Conservation (phyloP, 2,113 vertebrate genomes). For the Tachuris rubrigastra region DNA sequence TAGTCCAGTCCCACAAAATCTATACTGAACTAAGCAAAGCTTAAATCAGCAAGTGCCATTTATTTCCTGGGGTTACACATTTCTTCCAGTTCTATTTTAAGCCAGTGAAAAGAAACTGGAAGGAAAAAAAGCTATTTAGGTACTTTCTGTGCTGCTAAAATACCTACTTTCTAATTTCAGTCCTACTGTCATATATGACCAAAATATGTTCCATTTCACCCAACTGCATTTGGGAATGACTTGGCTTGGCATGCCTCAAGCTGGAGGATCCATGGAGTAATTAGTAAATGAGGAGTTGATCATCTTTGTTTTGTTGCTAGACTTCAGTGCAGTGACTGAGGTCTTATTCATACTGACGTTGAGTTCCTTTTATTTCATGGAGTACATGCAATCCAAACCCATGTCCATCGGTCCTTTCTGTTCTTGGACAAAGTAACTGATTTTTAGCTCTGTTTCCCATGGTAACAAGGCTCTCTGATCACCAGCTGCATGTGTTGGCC, state of each 20-base stretch:
- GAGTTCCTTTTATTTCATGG: background rate
- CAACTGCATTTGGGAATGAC: background rate
- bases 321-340: background rate
- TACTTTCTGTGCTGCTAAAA: background rate
- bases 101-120: background rate
- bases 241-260: background rate
- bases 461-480: conserved; percentile 46
- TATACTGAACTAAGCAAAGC: background rate
- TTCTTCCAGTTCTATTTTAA: background rate
- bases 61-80: background rate
- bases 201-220: background rate
- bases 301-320: background rate
- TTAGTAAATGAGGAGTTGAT: background rate
- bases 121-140: background rate
- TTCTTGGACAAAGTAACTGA: background rate
- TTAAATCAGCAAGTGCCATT: background rate
- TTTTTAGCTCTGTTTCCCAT: conserved; percentile 40
- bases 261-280: background rate
- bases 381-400: conserved; percentile 10
- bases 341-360: background rate
- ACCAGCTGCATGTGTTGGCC: conserved; percentile 13
- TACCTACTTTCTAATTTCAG: background rate
- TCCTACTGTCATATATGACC: background rate
- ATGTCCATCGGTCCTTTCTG: background rate
- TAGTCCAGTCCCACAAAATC: background rate